Base-by-base conservation (phyloP, 64 coral and sea anemone genomes). In the Stylophora pistillata region DNA sequence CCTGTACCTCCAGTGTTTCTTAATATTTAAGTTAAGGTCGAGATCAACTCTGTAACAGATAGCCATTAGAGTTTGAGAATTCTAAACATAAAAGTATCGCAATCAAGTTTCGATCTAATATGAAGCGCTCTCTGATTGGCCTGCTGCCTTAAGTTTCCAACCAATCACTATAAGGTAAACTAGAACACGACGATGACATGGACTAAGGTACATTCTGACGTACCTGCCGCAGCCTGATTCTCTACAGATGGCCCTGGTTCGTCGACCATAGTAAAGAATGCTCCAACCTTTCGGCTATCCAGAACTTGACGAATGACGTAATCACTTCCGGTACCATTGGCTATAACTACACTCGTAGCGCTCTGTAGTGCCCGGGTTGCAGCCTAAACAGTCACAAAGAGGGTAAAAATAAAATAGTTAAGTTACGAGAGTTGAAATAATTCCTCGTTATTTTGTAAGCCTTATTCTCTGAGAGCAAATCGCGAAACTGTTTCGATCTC, bases 291-390 rank as follows among this genome's bases (percentile, higher is more conserved):
- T 20, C 97, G 86, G 15, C 97, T 93, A 75, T 95, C 56, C 21
- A 99, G 77, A 58, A 99, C 95, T 68, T 99, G 87, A 55, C 93
- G 77, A 56, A 99, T 92, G 59, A 93, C 93, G 71, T 99, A 99
- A 62, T 99, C 97, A 13, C 81, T 88, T 59, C 93, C 85, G 69
- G 90, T 92, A 13, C 97, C 97, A 93, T 99, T 99, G 17, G 97
- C 97, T 68, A 99, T 95, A 29, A 95, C 93, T 6, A 99, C 97
- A 62, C 93, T 92, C 29, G 97, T 99, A 25, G 93, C 97, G 90
- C 93, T 90, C 78, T 99, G 93, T 55, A 99, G 72, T 20, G 97
- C 97, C 97, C 97, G 95, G 28, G 92, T 15, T 23, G 97, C 89
- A 15, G 81, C 90, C 81, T 92, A n/a, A 52, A 86, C 64, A n/a